Evolutionary conservation across 2,888 invertebrate genomes (phyloP).

Genomic region (Brassicogethes aeneus): DNA sequence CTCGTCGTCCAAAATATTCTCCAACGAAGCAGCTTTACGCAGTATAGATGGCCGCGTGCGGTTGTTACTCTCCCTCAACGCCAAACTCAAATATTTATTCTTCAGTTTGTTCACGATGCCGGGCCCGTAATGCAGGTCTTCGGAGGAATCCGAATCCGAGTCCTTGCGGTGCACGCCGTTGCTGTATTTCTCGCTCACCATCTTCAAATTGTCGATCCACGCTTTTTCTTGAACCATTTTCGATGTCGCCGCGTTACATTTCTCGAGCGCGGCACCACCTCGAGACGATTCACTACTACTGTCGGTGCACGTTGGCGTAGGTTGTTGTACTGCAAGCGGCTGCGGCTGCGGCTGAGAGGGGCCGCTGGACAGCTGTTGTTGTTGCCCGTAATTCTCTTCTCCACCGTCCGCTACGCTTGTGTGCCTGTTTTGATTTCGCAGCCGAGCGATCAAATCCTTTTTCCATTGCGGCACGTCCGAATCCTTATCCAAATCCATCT

Average conservation of each 20-base stretch:
- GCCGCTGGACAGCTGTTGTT: constrained; percentile 14
- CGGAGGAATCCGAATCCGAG: constrained; percentile 51
- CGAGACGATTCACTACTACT: constrained; percentile 19
- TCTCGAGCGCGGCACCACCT: constrained; percentile 10
- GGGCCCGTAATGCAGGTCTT: constrained; percentile 83
- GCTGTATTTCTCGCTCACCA: constrained; percentile 20
- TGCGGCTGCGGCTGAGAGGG: constrained; percentile 14
- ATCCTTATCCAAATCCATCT: constrained; percentile 9
- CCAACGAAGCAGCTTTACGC: constrained; percentile 70
- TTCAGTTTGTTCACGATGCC: constrained; percentile 84
- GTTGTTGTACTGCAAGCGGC: constrained; percentile 28
- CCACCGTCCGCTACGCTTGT: constrained; percentile 18
- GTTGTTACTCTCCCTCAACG: constrained; percentile 57
- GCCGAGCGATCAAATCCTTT: constrained; percentile 69
- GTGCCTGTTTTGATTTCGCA: constrained; percentile 45
- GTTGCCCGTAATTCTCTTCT: constrained; percentile 12
- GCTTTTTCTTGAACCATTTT: constrained; percentile 46
- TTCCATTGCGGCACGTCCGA: constrained; percentile 67
- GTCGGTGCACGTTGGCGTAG: constrained; percentile 22
- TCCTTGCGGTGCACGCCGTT: constrained; percentile 32
- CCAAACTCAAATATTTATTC: constrained; percentile 78
- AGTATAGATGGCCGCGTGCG: constrained; percentile 58
- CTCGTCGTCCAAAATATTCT: constrained; percentile 71
- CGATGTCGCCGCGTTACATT: constrained; percentile 19
- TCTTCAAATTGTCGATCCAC: constrained; percentile 30